A percentile compares a stretch with the other conserved stretches of the same genome.
These are phyloP conservation scores for Galaxias olidus DNA, from an alignment of 2,797 vertebrate genomes.

Conservation along the genomic window DNA sequence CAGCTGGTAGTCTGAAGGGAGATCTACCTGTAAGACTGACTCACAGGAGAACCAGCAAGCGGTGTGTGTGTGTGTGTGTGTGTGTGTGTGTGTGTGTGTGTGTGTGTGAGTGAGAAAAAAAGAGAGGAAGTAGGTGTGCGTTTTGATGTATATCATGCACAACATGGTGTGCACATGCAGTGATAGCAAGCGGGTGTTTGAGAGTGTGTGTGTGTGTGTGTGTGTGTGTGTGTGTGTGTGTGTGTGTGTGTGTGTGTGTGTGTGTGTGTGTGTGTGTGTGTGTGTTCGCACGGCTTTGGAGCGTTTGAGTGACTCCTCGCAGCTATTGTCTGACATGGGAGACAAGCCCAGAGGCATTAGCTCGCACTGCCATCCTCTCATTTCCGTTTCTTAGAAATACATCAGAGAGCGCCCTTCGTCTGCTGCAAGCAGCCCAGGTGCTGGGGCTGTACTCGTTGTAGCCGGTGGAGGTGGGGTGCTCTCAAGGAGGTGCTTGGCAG, in stretches of 20 bases:
- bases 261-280: neutral
- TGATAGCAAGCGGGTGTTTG: neutral
- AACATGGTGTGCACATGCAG: too few species aligned
- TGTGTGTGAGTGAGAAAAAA: too few species aligned
- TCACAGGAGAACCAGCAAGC: too few species aligned
- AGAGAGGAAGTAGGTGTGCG: neutral
- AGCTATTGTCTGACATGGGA: conserved; percentile 45
- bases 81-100: neutral
- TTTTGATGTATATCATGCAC: neutral
- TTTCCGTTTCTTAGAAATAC: conserved; percentile 52
- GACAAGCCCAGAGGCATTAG: conserved; percentile 41
- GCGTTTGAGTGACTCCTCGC: conserved; percentile 40
- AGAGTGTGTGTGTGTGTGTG: conserved; percentile 6
- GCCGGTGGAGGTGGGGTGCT: conserved; percentile 18
- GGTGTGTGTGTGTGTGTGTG: neutral
- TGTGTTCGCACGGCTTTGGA: neutral
- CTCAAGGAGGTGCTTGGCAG: conserved; percentile 52
- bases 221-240: conserved; percentile 5
- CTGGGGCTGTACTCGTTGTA: conserved; percentile 37
- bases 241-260: conserved; percentile 17
- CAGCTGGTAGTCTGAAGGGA: conserved; percentile 11
- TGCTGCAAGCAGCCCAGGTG: conserved; percentile 22
- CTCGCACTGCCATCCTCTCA: conserved; percentile 38
- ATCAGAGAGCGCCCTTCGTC: conserved; percentile 46
- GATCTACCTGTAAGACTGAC: conserved; percentile 3